Percentiles rank a stretch among this genome's conserved stretches.
phyloP scores from a whole-genome alignment of 2,113 vertebrate genomes.

The Stegastes partitus region DNA sequence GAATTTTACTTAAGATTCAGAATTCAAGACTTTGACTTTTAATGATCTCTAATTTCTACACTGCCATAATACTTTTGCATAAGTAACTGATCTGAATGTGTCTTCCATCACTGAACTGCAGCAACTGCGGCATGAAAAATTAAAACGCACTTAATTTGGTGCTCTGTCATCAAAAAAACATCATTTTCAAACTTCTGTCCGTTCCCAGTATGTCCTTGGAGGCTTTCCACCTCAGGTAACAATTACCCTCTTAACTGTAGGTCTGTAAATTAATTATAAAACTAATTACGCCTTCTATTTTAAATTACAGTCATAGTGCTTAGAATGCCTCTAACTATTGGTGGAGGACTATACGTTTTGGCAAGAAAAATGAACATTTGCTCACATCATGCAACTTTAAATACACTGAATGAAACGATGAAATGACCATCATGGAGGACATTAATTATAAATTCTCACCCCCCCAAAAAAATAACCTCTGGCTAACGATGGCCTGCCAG shows the following conservation, averaged over 20 bases:
- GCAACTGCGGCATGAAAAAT: background rate
- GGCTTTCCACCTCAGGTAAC: background rate
- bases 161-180: background rate
- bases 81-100: background rate
- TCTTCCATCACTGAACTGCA: background rate
- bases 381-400: conserved; percentile 1
- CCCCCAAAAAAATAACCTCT: conserved; percentile 23
- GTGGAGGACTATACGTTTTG: conserved; percentile 9
- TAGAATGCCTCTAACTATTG: background rate
- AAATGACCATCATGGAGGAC: background rate
- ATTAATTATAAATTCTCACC: conserved; percentile 11
- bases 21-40: background rate
- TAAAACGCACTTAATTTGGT: background rate
- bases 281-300: conserved; percentile 17
- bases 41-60: background rate
- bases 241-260: background rate
- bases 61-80: background rate
- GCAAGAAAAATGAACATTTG: background rate
- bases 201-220: background rate
- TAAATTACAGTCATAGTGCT: background rate
- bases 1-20: too few relatives aligned
- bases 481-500: conserved; percentile 20
- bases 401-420: background rate
- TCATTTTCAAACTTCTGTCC: background rate
- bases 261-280: conserved; percentile 16